A percentile compares a stretch with the other conserved stretches of the same genome.
phyloP scores from a whole-genome alignment of 2,797 vertebrate genomes.

The Hydrophis major region DNA sequence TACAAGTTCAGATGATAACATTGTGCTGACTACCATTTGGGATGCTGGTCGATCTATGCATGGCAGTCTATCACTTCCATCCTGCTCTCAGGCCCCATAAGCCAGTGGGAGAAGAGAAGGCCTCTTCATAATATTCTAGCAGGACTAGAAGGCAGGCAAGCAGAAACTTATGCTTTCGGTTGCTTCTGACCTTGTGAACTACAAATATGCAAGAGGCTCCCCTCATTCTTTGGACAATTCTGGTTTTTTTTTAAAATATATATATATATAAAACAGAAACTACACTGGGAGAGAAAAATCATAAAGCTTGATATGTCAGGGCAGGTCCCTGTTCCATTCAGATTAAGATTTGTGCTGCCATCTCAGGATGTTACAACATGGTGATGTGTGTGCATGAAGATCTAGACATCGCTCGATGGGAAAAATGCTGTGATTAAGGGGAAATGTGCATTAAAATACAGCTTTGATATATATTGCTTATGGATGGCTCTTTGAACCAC shows the following conservation, averaged over 20 bases:
- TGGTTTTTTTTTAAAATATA: neutral
- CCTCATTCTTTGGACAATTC: slow-evolving; percentile 17
- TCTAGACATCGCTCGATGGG: neutral
- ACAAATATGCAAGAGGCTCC: slow-evolving; percentile 13
- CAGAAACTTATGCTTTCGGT: neutral
- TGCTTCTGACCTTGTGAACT: slow-evolving; percentile 32
- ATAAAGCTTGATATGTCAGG: slow-evolving; percentile 56
- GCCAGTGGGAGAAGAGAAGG: neutral
- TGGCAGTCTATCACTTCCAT: neutral
- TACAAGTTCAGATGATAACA: neutral
- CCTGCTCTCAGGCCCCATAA: neutral
- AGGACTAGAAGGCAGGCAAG: slow-evolving; percentile 44
- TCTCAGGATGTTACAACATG: slow-evolving; percentile 33
- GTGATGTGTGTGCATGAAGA: neutral
- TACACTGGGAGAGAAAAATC: slow-evolving; percentile 6
- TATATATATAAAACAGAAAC: neutral
- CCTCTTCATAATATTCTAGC: neutral
- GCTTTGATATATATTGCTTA: slow-evolving; percentile 24
- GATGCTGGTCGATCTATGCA: slow-evolving; percentile 7
- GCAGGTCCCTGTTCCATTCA: slow-evolving; percentile 69
- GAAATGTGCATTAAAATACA: neutral
- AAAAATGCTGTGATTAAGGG: slow-evolving; percentile 3
- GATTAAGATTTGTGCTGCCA: slow-evolving; percentile 49
- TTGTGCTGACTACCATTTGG: neutral
- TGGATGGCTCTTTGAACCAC: slow-evolving; percentile 40